These are phyloP conservation scores for Neogobius melanostomus DNA, from an alignment of 2,113 vertebrate species.

Conservation along the genomic window DNA sequence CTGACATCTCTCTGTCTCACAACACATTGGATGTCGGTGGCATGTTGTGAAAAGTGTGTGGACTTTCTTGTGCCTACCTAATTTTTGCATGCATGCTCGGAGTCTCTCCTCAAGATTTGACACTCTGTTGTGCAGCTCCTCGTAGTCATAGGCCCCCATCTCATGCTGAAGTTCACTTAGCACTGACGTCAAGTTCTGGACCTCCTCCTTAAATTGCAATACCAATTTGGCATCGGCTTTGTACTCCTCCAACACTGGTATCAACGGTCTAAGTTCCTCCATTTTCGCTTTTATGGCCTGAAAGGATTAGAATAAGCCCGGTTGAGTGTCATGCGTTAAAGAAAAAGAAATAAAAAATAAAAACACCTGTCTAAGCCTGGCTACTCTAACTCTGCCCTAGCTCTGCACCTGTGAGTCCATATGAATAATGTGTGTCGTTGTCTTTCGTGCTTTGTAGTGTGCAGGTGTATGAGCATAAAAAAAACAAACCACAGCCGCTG, in stretches of 20 bases:
- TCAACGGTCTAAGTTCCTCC: constrained; percentile 99
- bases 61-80: constrained; percentile 91
- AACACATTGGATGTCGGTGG: constrained; percentile 26
- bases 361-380: constrained; percentile 75
- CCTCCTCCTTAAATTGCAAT: constrained; percentile 99
- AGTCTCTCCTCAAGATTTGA: constrained; percentile 99
- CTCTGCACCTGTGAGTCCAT: constrained; percentile 54
- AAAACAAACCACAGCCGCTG: constrained; percentile 63
- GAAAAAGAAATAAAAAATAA: constrained; percentile 31
- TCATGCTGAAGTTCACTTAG: constrained; percentile 98
- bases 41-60: constrained; percentile 42
- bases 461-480: constrained; percentile 62
- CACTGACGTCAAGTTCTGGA: constrained; percentile 99
- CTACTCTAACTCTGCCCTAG: constrained; percentile 73
- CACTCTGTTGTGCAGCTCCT: constrained; percentile 98
- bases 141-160: constrained; percentile 99
- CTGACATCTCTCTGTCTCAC: constrained; percentile 31
- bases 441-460: constrained; percentile 45
- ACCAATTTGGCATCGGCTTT: constrained; percentile 99
- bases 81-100: constrained; percentile 99
- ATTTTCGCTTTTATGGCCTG: constrained; percentile 99
- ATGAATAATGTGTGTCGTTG: constrained; percentile 40
- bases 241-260: constrained; percentile 99
- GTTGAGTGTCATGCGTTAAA: constrained; percentile 90
- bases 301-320: constrained; percentile 98